These are phyloP conservation scores for Pelosia muscerda DNA, from an alignment of 2,888 invertebrate species.

Conservation along the genomic window DNA sequence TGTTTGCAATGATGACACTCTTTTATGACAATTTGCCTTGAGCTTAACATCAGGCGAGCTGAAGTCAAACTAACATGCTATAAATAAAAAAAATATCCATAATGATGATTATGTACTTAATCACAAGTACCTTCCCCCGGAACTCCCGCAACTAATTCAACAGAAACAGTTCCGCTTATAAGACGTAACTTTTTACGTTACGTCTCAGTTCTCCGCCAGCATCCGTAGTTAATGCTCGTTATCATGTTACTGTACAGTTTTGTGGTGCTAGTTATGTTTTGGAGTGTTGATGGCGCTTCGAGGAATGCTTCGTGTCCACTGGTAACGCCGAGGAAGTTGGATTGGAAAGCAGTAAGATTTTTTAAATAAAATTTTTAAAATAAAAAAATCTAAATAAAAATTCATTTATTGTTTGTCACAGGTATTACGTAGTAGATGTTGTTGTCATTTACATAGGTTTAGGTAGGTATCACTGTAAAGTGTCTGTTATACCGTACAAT, in stretches of 20 bases:
- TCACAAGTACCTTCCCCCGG: slow-evolving; percentile 22
- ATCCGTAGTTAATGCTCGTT: slow-evolving; percentile 51
- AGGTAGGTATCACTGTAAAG: too few relatives aligned
- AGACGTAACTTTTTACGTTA: slow-evolving; percentile 59
- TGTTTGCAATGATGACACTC: too few relatives aligned
- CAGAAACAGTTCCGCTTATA: slow-evolving; percentile 65
- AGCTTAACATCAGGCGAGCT: too few relatives aligned
- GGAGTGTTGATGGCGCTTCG: slow-evolving; percentile 61
- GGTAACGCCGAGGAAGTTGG: slow-evolving; percentile 71
- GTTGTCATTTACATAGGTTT: too few relatives aligned
- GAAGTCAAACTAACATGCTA: too few relatives aligned
- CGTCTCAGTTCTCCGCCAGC: slow-evolving; percentile 64
- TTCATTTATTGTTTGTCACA: too few relatives aligned
- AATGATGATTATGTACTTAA: background rate
- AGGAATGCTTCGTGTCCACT: slow-evolving; percentile 72
- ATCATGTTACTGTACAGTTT: slow-evolving; percentile 66
- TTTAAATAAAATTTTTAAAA: too few relatives aligned
- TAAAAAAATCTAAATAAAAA: too few relatives aligned
- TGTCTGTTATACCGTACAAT: too few relatives aligned
- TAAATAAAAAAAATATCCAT: background rate
- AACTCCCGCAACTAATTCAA: slow-evolving; percentile 35
- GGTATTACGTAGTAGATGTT: too few relatives aligned
- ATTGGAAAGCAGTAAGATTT: slow-evolving; percentile 77
- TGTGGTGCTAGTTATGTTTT: slow-evolving; percentile 58
- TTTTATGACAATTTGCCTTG: too few relatives aligned